These are phyloP conservation scores for Lepeophtheirus salmonis DNA, from an alignment of 1,140 invertebrate species.

Conservation along the genomic window DNA sequence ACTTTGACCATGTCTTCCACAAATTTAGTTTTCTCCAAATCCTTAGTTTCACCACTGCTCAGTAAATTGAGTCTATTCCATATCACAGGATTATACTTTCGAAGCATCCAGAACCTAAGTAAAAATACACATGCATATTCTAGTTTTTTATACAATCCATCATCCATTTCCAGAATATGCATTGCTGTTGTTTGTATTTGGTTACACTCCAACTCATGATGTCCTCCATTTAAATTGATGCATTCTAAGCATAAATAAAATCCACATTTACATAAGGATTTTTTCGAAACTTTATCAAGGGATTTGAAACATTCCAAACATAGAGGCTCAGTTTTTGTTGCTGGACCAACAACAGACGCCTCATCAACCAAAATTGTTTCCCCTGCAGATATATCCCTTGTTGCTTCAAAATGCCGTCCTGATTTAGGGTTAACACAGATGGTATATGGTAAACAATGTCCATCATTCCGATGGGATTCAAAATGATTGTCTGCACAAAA, in stretches of 20 bases:
- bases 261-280: background rate
- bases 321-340: background rate
- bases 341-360: background rate
- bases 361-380: background rate
- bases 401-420: background rate
- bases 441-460: too few relatives aligned
- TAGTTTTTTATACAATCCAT: background rate
- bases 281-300: too few relatives aligned
- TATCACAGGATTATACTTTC: background rate
- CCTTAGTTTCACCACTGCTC: background rate
- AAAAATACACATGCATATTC: background rate
- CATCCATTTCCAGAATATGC: background rate
- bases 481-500: too few relatives aligned
- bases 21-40: background rate
- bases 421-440: too few relatives aligned
- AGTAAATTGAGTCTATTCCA: background rate
- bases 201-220: background rate
- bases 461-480: too few relatives aligned
- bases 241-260: background rate
- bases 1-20: background rate
- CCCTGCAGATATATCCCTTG: background rate
- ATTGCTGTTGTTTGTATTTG: background rate
- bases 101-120: background rate
- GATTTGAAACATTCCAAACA: background rate
- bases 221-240: background rate